Evolutionary conservation across 1,140 invertebrate genomes (phyloP), one percentile per base, ranked within the genome.

Genomic region (Drosophila nannoptera): DNA sequence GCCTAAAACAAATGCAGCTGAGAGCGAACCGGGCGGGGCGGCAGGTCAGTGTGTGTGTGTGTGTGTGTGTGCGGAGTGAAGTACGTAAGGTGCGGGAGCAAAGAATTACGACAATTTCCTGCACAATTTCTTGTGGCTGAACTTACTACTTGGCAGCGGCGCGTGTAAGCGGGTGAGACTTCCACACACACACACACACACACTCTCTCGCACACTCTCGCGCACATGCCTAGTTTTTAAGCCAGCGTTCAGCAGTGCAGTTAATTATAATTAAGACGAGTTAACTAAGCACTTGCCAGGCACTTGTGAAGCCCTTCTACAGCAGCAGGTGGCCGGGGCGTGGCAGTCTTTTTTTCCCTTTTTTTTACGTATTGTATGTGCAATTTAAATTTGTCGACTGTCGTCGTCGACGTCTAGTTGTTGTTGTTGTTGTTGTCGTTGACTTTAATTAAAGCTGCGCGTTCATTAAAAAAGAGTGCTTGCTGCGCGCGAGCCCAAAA

Each of bases 181-280:
- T 43, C 14, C 12, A 59, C 48, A 70, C 32, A 59, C 29, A 65
- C 36, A 16, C 5, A 11, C 31, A 50, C 31, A 33, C 48, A 35
- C 22, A 50, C 14, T 32, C n/a, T n/a, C n/a, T n/a, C n/a, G n/a
- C n/a, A n/a, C n/a, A n/a, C n/a, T n/a, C n/a, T n/a, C n/a, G n/a
- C n/a, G n/a, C n/a, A n/a, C n/a, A n/a, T n/a, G 5, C n/a, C 9
- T 55, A 16, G 12, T 58, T 58, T 45, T 62, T 9, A 38, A 38
- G 52, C 36, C 38, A 61, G 35, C 60, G 54, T 42, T 63, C 75
- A 78, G 55, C 67, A 81, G 83, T 75, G 75, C 77, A 88, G 87
- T 88, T 88, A 88, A 88, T 88, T 88, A 88, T 87, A 88, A 88
- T 88, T 88, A 88, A 87, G 87, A 72, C 80, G 59, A 86, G 87